Percentiles rank a stretch among this genome's conserved stretches.
phyloP scores from a whole-genome alignment of 2,888 invertebrate species.

The Rotaria macrura region DNA sequence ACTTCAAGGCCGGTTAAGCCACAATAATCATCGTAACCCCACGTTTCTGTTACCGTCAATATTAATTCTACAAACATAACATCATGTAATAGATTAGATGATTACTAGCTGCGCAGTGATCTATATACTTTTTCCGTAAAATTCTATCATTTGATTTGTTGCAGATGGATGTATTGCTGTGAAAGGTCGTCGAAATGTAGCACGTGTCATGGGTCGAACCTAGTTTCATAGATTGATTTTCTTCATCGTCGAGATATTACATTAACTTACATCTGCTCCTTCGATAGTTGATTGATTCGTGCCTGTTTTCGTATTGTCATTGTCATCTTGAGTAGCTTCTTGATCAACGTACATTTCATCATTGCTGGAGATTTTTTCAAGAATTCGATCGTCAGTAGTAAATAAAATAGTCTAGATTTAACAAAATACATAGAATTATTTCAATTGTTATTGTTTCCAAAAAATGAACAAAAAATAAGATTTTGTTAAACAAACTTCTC shows the following conservation, averaged over 20 bases:
- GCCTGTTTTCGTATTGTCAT: not conserved
- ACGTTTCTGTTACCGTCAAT: conserved; percentile 52
- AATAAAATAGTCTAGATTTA: conserved; percentile 67
- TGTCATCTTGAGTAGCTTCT: not conserved
- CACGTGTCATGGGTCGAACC: conserved; percentile 11
- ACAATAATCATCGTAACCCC: conserved; percentile 74
- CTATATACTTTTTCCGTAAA: not conserved
- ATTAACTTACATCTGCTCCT: not conserved
- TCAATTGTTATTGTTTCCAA: not conserved
- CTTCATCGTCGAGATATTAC: not conserved
- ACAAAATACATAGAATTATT: conserved; percentile 24
- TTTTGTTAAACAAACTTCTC: conserved; percentile 49
- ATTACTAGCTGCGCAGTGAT: too few relatives aligned
- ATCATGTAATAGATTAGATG: too few relatives aligned
- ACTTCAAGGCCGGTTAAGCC: conserved; percentile 69
- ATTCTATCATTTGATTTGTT: not conserved
- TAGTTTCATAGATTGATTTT: not conserved
- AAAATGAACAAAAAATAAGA: too few relatives aligned
- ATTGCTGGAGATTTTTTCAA: conserved; percentile 56
- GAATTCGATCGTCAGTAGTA: conserved; percentile 64
- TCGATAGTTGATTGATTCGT: not conserved
- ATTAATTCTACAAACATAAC: not conserved
- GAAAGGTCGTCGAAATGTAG: not conserved
- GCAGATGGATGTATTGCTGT: not conserved
- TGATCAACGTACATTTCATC: conserved; percentile 49